phyloP scores from a whole-genome alignment of 1,140 invertebrate genomes.

The Hylaeus volcanicus region DNA sequence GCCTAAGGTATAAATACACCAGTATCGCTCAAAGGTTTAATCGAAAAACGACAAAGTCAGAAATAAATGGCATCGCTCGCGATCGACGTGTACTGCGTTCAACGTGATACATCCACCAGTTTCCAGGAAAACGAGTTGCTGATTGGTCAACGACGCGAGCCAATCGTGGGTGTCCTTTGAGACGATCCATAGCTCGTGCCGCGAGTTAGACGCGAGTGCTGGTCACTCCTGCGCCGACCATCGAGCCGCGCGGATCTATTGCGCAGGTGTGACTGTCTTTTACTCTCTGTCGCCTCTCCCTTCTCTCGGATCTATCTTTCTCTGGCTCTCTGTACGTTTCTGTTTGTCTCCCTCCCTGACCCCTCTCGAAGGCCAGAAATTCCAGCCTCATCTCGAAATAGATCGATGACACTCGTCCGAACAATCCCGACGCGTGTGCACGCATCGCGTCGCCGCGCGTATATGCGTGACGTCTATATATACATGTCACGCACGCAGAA shows the following conservation, averaged over 20 bases:
- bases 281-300: conserved; percentile 42
- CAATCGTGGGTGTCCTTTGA: conserved; percentile 36
- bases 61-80: not conserved
- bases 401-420: conserved; percentile 79
- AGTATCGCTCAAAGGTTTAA: too few species aligned
- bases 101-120: conserved; percentile 7
- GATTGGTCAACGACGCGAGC: conserved; percentile 46
- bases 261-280: conserved; percentile 54
- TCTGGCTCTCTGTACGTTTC: conserved; percentile 12
- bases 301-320: conserved; percentile 45
- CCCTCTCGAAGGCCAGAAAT: conserved; percentile 75
- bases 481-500: too few species aligned
- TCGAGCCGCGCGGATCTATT: conserved; percentile 59
- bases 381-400: conserved; percentile 78
- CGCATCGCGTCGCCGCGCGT: conserved; percentile 24
- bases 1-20: too few species aligned
- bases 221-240: conserved; percentile 68
- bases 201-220: conserved; percentile 35
- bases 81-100: conserved; percentile 17
- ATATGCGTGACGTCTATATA: too few species aligned
- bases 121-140: conserved; percentile 33
- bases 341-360: conserved; percentile 42
- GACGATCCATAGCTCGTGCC: conserved; percentile 29
- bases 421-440: conserved; percentile 65
- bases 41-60: not conserved